Percentiles rank a stretch among this genome's conserved stretches.
Conservation (phyloP, 2,888 invertebrate species). For the Stenodera caucasica region DNA sequence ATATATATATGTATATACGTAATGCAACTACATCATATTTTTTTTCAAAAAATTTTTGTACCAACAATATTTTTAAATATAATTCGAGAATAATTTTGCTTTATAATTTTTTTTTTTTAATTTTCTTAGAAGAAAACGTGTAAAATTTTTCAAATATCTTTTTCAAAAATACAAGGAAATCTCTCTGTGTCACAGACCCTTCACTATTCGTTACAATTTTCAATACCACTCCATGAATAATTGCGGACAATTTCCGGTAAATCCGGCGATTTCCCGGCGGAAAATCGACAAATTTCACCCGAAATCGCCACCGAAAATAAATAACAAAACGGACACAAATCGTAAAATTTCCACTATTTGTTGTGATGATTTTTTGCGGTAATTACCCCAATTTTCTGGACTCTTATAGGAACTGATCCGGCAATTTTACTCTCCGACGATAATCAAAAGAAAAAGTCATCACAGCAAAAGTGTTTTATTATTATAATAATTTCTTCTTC, state of each 20-base stretch:
- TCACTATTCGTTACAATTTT: not conserved
- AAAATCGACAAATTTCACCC: not conserved
- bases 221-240: no score
- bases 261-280: not conserved
- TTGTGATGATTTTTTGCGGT: not conserved
- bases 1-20: no score
- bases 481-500: not conserved
- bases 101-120: not conserved
- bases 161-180: not conserved
- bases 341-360: not conserved
- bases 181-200: not conserved
- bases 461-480: conserved; percentile 41
- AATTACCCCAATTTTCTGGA: not conserved
- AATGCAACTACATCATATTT: not conserved
- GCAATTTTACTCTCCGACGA: no score
- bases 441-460: conserved; percentile 21
- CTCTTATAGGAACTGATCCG: not conserved
- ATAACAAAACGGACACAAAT: no score
- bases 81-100: not conserved
- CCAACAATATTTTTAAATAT: not conserved
- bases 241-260: no score
- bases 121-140: not conserved
- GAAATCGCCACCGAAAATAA: no score
- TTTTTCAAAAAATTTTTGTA: not conserved
- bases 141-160: not conserved